These are phyloP conservation scores for Helicolenus hilgendorfi DNA, from an alignment of 2,797 vertebrate genomes.

Conservation along the genomic window DNA sequence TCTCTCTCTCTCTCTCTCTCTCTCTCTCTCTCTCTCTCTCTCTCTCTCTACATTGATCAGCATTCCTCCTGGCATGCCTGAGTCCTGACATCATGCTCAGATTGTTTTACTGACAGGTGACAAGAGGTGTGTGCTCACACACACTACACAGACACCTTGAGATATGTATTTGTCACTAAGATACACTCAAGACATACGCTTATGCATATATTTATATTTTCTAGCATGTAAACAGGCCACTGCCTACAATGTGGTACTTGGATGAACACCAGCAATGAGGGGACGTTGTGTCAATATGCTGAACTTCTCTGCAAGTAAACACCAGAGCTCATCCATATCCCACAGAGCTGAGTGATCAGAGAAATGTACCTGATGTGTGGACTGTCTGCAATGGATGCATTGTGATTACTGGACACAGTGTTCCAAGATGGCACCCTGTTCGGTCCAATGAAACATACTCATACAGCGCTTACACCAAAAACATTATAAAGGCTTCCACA, in stretches of 20 bases:
- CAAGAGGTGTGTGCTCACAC: background rate
- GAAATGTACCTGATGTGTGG: background rate
- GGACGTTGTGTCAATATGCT: background rate
- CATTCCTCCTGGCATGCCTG: constrained; percentile 18
- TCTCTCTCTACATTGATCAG: background rate
- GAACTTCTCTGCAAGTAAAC: background rate
- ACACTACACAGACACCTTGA: background rate
- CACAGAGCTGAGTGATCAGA: background rate
- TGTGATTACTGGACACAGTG: background rate
- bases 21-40: background rate
- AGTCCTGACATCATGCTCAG: constrained; percentile 13
- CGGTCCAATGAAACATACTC: too few species aligned
- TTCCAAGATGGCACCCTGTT: background rate
- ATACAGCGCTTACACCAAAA: too few species aligned
- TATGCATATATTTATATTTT: background rate
- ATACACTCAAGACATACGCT: background rate
- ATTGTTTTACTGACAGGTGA: constrained; percentile 5
- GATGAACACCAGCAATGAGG: background rate
- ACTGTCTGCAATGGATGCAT: background rate
- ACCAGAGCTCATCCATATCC: background rate
- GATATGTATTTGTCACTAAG: background rate
- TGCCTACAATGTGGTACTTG: background rate
- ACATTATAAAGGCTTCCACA: too few species aligned
- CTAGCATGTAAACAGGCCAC: background rate
- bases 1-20: too few species aligned